Evolutionary conservation across 1,140 invertebrate genomes (phyloP), one percentile per base, ranked within the genome.

Genomic region (Asobara japonica): DNA sequence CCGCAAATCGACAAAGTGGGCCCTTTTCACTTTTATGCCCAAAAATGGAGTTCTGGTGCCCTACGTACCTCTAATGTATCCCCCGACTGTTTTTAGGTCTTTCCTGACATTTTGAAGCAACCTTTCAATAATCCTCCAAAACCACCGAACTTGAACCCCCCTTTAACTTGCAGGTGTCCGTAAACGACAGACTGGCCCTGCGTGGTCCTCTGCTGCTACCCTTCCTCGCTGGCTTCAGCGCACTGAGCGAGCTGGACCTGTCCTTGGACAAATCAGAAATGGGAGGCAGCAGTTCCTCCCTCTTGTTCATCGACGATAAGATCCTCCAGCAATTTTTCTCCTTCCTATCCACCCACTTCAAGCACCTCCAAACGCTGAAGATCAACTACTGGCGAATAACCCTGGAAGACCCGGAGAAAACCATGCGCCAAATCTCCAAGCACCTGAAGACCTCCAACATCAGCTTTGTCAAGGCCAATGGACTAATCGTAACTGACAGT

Each of bases 181-280:
- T 89, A 38, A 88, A 88, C 74, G 88, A 89, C 71, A 79, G 86
- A 31, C 75, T 87, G 33, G 85, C 84, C n/a, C 77, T 89, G 5
- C 81, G 88, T 8, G 89, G 89, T 0, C 88, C 89, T 0, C 84
- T 89, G 36, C 69, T 90, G 3, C 74, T 90, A 6, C 87, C 88
- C 0, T 88, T 89, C 77, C 80, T 89, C 10, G 80, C 84, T 0
- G 87, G 87, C 10, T 89, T 89, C 74, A 86, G 86, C 3, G 84
- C 84, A 8, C 80, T 90, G 8, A 86, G 88, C 72, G 89, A 90
- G 73, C 78, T 89, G 0, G 88, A 89, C 48, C 77, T 90, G 7
- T 87, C 87, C 10, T 78, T 88, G 41, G 85, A 87, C 71, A 85
- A 87, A 65, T 83, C 80, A 0, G 80, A 82, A n/a, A 81, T 83